A percentile compares a stretch with the other conserved stretches of the same genome.
phyloP scores from a whole-genome alignment of 2,113 vertebrate genomes.

The Nothocercus julius region DNA sequence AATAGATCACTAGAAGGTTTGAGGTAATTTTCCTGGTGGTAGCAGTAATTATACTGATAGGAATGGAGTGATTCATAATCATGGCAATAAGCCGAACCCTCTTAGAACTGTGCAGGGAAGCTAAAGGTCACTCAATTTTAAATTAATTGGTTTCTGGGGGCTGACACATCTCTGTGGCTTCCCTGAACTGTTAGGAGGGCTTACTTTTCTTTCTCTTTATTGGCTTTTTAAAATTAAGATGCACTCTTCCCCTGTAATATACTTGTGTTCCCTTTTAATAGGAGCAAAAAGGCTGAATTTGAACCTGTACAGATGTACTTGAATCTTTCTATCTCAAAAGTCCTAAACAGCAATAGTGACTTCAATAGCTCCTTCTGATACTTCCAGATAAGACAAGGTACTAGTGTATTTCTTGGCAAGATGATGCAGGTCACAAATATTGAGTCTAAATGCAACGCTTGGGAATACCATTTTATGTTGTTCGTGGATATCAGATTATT shows the following conservation, averaged over 20 bases:
- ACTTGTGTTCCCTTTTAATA: not conserved
- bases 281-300: not conserved
- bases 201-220: not conserved
- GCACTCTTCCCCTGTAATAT: not conserved
- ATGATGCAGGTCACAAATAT: not conserved
- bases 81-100: not conserved
- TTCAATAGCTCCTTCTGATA: not conserved
- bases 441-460: not conserved
- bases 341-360: not conserved
- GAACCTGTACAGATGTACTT: not conserved
- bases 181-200: not conserved
- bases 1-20: not conserved
- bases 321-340: not conserved
- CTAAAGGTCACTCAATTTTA: not conserved
- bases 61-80: not conserved
- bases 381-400: not conserved
- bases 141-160: not conserved
- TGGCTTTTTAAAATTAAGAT: not conserved
- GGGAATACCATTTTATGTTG: rapidly evolving
- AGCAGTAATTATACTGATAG: not conserved
- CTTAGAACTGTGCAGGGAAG: not conserved
- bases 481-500: not conserved
- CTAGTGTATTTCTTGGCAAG: not conserved
- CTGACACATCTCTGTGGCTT: not conserved
- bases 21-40: not conserved